phyloP scores from a whole-genome alignment of 2,113 vertebrate genomes.

The Rattus rattus region DNA sequence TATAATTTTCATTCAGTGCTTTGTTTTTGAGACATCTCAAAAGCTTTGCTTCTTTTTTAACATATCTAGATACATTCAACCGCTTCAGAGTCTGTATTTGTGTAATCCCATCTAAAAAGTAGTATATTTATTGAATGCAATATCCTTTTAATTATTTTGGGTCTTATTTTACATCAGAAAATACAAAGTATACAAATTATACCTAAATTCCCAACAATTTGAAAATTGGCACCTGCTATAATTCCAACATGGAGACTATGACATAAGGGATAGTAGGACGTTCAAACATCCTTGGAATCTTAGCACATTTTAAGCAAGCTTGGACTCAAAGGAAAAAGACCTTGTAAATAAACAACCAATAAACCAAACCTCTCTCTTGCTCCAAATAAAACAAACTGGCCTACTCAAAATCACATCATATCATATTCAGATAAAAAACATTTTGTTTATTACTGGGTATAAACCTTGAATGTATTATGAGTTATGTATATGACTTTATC shows the following conservation, averaged over 20 bases:
- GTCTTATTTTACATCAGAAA: background rate
- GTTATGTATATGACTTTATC: background rate
- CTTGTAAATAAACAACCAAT: background rate
- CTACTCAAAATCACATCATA: background rate
- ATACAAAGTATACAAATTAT: background rate
- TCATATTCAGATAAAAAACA: background rate
- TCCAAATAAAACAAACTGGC: background rate
- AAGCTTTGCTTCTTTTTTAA: background rate
- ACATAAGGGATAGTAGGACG: background rate
- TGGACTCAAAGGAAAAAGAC: background rate
- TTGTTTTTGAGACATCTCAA: background rate
- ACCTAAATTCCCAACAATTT: background rate
- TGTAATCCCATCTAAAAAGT: background rate
- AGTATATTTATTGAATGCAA: background rate
- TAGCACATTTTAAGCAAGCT: background rate
- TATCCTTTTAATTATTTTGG: background rate
- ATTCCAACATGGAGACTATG: background rate
- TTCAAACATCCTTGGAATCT: background rate
- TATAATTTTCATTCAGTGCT: slow-evolving; percentile 34
- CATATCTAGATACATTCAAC: background rate
- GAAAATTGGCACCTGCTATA: background rate
- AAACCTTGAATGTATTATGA: background rate
- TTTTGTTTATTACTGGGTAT: background rate
- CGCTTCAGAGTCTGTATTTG: background rate
- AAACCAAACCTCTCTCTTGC: background rate